Conservation (phyloP, 2,113 vertebrate species). For the Mesocricetus auratus region DNA sequence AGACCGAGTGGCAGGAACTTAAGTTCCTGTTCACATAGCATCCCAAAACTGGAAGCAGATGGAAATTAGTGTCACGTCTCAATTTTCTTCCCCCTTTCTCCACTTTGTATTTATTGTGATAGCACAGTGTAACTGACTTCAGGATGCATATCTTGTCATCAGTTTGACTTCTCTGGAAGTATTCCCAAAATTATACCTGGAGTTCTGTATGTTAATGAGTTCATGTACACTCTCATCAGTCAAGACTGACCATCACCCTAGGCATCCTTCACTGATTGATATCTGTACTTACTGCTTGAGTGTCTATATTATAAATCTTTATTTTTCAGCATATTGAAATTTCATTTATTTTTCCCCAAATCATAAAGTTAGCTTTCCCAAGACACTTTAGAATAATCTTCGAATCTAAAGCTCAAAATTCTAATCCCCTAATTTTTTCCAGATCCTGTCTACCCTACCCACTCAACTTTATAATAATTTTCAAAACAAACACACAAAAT, state of each 20-base stretch:
- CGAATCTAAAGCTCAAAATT: no score
- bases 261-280: not conserved
- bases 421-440: not conserved
- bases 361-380: not conserved
- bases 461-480: not conserved
- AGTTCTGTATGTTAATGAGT: not conserved
- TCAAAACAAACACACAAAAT: not conserved
- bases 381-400: not conserved
- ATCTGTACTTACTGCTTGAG: not conserved
- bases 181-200: not conserved
- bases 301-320: not conserved
- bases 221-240: not conserved
- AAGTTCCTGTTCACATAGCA: not conserved
- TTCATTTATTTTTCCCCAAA: not conserved
- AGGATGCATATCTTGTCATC: not conserved
- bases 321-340: not conserved
- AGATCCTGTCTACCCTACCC: not conserved
- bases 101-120: not conserved
- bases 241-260: not conserved
- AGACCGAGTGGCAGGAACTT: not conserved
- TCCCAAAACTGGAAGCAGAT: not conserved
- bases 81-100: no score
- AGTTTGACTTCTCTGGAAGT: not conserved
- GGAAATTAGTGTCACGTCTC: not conserved
- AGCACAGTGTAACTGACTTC: not conserved